Evolutionary conservation across 2,888 invertebrate species (phyloP).

Genomic region (Rhogogaster chlorosoma): DNA sequence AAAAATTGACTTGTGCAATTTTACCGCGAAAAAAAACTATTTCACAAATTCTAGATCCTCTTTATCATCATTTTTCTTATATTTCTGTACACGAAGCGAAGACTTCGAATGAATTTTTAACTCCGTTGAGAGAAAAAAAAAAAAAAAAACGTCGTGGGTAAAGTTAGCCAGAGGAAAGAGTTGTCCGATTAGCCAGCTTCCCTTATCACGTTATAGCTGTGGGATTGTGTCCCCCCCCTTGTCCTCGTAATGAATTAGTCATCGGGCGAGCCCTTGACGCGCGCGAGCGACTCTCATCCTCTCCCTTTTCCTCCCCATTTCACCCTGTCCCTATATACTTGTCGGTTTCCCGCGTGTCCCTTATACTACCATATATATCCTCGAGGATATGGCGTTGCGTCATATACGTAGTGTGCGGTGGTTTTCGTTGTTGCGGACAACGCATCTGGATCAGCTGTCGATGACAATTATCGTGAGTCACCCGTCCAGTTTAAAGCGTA

Average conservation of each 20-base stretch:
- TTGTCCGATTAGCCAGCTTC: slow-evolving; percentile 35
- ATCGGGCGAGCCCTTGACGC: slow-evolving; percentile 42
- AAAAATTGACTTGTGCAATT: background rate
- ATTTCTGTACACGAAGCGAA: too few species aligned
- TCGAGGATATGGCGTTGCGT: background rate
- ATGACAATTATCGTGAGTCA: slow-evolving; percentile 74
- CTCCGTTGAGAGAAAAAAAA: too few species aligned
- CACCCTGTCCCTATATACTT: background rate
- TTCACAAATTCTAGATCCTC: too few species aligned
- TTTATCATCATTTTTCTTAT: too few species aligned
- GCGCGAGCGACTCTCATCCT: slow-evolving; percentile 44
- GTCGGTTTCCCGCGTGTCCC: slow-evolving; percentile 13
- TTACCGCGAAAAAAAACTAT: background rate
- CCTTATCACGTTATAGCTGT: slow-evolving; percentile 21
- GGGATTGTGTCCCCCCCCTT: background rate
- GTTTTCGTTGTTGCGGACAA: slow-evolving; percentile 41
- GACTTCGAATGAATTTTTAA: background rate
- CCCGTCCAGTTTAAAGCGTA: slow-evolving; percentile 71
- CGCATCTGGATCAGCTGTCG: slow-evolving; percentile 67
- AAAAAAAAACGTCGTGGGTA: background rate
- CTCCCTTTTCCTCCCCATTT: slow-evolving; percentile 29
- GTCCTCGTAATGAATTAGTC: slow-evolving; percentile 44
- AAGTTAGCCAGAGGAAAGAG: background rate
- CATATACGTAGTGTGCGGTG: slow-evolving; percentile 22
- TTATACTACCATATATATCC: background rate